Conservation (phyloP, 2,113 vertebrate genomes). For the Orthonyx spaldingii region DNA sequence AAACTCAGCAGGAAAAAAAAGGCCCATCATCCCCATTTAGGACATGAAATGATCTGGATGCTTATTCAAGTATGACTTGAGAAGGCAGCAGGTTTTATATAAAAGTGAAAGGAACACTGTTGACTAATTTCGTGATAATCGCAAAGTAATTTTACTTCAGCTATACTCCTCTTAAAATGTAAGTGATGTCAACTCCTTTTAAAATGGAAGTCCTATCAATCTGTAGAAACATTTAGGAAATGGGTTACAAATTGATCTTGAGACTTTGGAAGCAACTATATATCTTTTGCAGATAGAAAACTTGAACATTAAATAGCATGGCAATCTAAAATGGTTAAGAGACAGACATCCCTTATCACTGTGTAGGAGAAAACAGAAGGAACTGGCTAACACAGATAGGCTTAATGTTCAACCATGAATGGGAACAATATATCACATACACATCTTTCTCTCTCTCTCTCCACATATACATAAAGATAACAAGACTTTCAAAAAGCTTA, state of each 20-base stretch:
- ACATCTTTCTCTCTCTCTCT: not conserved
- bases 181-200: not conserved
- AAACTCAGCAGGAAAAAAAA: not conserved
- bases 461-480: not conserved
- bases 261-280: not conserved
- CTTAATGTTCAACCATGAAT: not conserved
- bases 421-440: not conserved
- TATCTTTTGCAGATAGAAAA: not conserved
- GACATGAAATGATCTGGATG: not conserved
- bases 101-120: not conserved
- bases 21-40: not conserved
- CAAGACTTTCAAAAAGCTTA: not conserved
- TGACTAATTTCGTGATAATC: not conserved
- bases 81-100: not conserved
- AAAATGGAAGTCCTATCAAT: not conserved
- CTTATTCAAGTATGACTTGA: not conserved
- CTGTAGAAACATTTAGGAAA: not conserved
- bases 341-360: not conserved
- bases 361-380: not conserved
- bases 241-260: fast-evolving
- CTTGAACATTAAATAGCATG: not conserved
- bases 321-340: not conserved
- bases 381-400: not conserved
- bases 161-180: not conserved
- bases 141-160: not conserved